Base-by-base conservation (phyloP, 2,797 vertebrate genomes). In the Poeciliopsis presidionis region DNA sequence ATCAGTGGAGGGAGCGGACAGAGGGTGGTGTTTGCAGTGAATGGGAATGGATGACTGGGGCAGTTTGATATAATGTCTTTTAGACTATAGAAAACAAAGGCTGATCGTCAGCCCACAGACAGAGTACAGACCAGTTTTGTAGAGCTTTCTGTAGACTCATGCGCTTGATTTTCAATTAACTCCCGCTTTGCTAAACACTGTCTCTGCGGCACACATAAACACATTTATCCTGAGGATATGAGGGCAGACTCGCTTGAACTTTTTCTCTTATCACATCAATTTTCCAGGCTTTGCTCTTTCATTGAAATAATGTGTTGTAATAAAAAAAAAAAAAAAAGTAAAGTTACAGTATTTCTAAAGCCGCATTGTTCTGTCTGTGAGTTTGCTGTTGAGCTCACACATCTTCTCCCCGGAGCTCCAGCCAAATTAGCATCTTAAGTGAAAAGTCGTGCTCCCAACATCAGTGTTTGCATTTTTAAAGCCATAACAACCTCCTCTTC, bases 21-120 rank as follows among this genome's bases (percentile, higher is more conserved):
- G 88, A 81, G 89, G 91, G 88, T 89, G 84, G 84, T 53, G 57
- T 88, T 63, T 33, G 89, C 84, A 81, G 51, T 93, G 93, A 94
- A 93, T 91, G 86, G 78, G 88, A 94, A 93, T 90, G 84, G 92
- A 92, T 93, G 91, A 94, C 90, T 72, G 82, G 78, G 90, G 90
- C 89, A 90, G 93, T 94, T 91, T 51, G 16, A 82, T 89, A 83
- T 94, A 93, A 92, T 91, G 93, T 94, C 82, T 93, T 92, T 92
- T 90, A 89, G 90, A 85, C 87, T 73, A 28, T 84, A 79, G 86
- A 78, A 87, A 88, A 93, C 91, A 94, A 94, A 92, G 79, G 87
- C 75, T 85, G 91, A 82, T 81, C 85, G 85, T 89, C 47, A 47
- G 80, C 61, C 77, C 74, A 65, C 78, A 89, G 89, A 91, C 89